phyloP scores from a whole-genome alignment of 2,113 vertebrate genomes.

The Oryzias curvinotus region DNA sequence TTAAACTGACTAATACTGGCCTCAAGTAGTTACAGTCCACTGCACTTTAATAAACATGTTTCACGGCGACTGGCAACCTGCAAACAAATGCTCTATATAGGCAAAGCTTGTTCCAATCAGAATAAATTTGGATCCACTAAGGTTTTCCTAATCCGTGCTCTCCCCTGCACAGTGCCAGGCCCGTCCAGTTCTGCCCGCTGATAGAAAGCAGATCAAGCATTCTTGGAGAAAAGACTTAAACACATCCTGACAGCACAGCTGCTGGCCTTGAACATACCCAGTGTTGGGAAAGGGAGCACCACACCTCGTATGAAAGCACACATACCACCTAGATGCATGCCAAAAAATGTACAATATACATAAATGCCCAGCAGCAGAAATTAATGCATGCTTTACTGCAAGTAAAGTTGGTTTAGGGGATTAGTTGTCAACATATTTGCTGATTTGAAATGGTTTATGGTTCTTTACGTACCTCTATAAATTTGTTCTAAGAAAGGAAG shows the following conservation, averaged over 20 bases:
- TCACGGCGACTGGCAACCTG: constrained; percentile 37
- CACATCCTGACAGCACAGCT: constrained; percentile 63
- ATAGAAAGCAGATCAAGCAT: constrained; percentile 69
- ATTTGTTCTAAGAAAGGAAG: constrained; percentile 6
- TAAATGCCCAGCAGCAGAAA: constrained; percentile 17
- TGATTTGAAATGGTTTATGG: too few species aligned
- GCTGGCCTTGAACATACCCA: constrained; percentile 61
- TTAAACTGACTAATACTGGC: constrained; percentile 53
- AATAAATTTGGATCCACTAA: constrained; percentile 51
- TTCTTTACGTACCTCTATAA: constrained; percentile 10
- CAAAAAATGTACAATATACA: constrained; percentile 1
- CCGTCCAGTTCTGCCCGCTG: constrained; percentile 41
- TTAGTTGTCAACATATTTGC: constrained; percentile 2
- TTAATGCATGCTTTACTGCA: constrained; percentile 2
- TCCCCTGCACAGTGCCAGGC: constrained; percentile 29
- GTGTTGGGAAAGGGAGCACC: constrained; percentile 40
- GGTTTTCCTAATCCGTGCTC: constrained; percentile 61
- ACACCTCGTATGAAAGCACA: constrained; percentile 26
- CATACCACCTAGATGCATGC: constrained; percentile 17
- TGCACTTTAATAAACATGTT: constrained; percentile 50
- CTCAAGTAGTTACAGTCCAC: constrained; percentile 35
- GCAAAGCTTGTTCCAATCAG: constrained; percentile 53
- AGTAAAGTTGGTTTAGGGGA: constrained; percentile 16
- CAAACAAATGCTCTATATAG: constrained; percentile 41
- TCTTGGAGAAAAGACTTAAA: constrained; percentile 59